Conservation (phyloP, 2,888 invertebrate genomes). For the Tiphia femorata region DNA sequence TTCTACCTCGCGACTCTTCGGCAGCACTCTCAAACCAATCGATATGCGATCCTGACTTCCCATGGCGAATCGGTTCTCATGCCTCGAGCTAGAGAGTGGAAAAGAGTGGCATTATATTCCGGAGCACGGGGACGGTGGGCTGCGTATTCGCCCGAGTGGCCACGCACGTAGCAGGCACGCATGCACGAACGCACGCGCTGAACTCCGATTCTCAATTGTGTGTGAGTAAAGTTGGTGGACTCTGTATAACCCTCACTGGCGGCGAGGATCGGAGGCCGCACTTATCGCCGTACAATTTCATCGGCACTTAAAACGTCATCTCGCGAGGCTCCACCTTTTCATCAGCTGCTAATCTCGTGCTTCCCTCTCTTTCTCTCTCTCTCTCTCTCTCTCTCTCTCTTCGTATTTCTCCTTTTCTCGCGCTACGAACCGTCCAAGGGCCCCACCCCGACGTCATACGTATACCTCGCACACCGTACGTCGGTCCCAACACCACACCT, state of each 20-base stretch:
- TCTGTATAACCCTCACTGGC: constrained; percentile 25
- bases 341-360: constrained; percentile 59
- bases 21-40: constrained; percentile 37
- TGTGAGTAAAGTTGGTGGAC: constrained; percentile 20
- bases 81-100: constrained; percentile 19
- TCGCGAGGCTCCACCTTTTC: constrained; percentile 58
- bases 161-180: neutral
- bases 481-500: no score
- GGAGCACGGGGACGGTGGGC: constrained; percentile 18
- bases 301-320: constrained; percentile 64
- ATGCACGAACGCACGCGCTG: constrained; percentile 12
- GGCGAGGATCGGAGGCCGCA: constrained; percentile 33
- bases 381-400: constrained; percentile 32
- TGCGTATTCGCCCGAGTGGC: neutral
- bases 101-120: constrained; percentile 43
- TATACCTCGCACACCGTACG: constrained; percentile 21
- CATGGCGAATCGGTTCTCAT: constrained; percentile 53
- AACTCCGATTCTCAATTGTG: constrained; percentile 14
- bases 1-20: neutral
- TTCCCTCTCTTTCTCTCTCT: constrained; percentile 30
- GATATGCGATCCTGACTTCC: constrained; percentile 48
- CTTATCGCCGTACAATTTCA: constrained; percentile 59
- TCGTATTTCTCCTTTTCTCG: constrained; percentile 11
- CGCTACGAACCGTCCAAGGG: neutral
- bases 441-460: constrained; percentile 9